phyloP scores from a whole-genome alignment of 2,888 invertebrate species.

The Cerceris ruficornis region DNA sequence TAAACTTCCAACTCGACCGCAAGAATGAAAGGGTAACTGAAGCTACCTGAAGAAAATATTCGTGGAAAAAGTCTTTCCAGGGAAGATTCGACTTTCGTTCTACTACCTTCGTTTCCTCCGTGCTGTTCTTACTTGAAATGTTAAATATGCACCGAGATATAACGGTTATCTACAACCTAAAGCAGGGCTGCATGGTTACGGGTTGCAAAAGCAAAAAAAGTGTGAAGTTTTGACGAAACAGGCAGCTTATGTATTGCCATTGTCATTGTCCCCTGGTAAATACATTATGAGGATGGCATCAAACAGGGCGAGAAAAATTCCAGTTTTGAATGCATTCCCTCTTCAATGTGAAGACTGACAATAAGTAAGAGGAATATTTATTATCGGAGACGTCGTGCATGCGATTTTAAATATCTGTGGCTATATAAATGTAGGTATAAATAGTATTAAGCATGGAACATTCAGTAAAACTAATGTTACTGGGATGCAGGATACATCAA shows the following conservation, averaged over 20 bases:
- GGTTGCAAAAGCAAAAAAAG: slow-evolving; percentile 4
- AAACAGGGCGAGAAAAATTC: too few relatives aligned
- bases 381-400: too few relatives aligned
- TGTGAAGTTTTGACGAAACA: slow-evolving; percentile 10
- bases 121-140: slow-evolving; percentile 3
- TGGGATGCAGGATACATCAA: too few relatives aligned
- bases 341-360: too few relatives aligned
- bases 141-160: slow-evolving; percentile 11
- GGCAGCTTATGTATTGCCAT: slow-evolving; percentile 7
- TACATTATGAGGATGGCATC: too few relatives aligned
- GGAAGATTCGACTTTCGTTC: slow-evolving; percentile 11
- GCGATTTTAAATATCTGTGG: too few relatives aligned
- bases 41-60: slow-evolving; percentile 10
- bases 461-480: too few relatives aligned
- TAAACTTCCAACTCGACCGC: not conserved
- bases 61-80: slow-evolving; percentile 21
- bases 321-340: too few relatives aligned
- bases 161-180: slow-evolving; percentile 10
- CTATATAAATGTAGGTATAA: too few relatives aligned
- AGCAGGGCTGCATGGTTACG: slow-evolving; percentile 9
- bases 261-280: not conserved
- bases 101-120: not conserved
- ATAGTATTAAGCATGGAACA: too few relatives aligned
- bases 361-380: too few relatives aligned
- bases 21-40: not conserved